Evolutionary conservation across 2,113 vertebrate species (phyloP), one percentile per base, ranked within the genome.

Genomic region (Gasterosteus aculeatus): DNA sequence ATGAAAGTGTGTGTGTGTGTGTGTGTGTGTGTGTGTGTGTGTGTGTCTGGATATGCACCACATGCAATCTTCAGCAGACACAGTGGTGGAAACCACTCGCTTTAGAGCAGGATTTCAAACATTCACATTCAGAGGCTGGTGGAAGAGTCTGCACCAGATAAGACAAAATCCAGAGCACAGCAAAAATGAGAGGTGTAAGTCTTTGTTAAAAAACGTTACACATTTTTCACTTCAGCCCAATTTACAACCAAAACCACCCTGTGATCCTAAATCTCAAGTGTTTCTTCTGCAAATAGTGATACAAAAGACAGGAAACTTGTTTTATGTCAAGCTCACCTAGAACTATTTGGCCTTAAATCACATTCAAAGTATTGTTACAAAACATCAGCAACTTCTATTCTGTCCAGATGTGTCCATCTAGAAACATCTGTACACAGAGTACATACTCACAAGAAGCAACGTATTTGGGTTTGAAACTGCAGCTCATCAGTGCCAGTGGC

Each of bases 11-110:
- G 44, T 41, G 70, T 15, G 56, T 3, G 59, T 18, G 46, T 3
- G 2, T 56, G 38, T 49, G 39, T 67, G n/a, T n/a, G n/a, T n/a
- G n/a, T n/a, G n/a, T n/a, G n/a, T n/a, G n/a, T n/a, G n/a, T n/a
- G n/a, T n/a, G n/a, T n/a, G n/a, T 7, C 29, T 47, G 63, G 46
- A 66, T 51, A 49, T 35, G 44, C 35, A n/a, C 14, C 42, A 29
- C 14, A 16, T 10, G 29, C 49, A 49, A 47, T 33, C 63, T 49
- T 18, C 44, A 3, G 15, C 64, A 35, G 44, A n/a, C 33, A 53
- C 49, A 81, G 71, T 68, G 79, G 77, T 72, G 61, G 22, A 19
- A 58, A 44, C 53, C 10, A n/a, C 57, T n/a, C 41, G 35, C 77
- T 47, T 19, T 16, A 46, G 29, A 54, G 18, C 58, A 59, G 22